phyloP scores from a whole-genome alignment of 2,888 invertebrate genomes.

The Strigamia maritima region DNA sequence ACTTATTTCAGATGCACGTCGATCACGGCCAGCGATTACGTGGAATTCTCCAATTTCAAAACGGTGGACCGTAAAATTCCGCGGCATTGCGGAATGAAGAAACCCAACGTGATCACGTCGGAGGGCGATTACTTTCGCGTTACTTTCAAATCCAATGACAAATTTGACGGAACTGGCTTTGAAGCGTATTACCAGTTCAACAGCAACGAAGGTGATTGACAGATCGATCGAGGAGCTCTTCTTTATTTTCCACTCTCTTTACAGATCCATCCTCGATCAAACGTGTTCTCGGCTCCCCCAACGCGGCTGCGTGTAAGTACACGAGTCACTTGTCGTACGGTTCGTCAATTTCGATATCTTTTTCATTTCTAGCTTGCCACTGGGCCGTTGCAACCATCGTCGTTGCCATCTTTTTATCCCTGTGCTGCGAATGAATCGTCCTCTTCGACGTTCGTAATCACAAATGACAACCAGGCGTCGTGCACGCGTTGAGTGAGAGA shows the following conservation, averaged over 20 bases:
- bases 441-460: neutral
- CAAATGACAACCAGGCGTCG: neutral
- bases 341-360: neutral
- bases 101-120: slow-evolving; percentile 58
- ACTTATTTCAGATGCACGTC: slow-evolving; percentile 72
- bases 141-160: slow-evolving; percentile 88
- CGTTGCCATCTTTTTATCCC: slow-evolving; percentile 14
- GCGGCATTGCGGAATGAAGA: slow-evolving; percentile 75
- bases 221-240: neutral
- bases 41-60: slow-evolving; percentile 93
- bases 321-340: neutral
- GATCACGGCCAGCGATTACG: slow-evolving; percentile 87
- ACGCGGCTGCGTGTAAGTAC: neutral
- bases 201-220: slow-evolving; percentile 40
- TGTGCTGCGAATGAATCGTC: slow-evolving; percentile 15
- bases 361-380: neutral
- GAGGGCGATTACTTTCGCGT: slow-evolving; percentile 91
- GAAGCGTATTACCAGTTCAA: slow-evolving; percentile 83
- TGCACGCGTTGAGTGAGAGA: neutral
- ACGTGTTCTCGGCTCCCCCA: neutral
- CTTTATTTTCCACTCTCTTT: neutral
- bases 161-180: slow-evolving; percentile 91
- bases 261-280: neutral
- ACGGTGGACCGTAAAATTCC: slow-evolving; percentile 83
- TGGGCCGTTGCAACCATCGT: neutral